Conservation (phyloP, 2,888 invertebrate genomes). For the Cryptus viduatorius region DNA sequence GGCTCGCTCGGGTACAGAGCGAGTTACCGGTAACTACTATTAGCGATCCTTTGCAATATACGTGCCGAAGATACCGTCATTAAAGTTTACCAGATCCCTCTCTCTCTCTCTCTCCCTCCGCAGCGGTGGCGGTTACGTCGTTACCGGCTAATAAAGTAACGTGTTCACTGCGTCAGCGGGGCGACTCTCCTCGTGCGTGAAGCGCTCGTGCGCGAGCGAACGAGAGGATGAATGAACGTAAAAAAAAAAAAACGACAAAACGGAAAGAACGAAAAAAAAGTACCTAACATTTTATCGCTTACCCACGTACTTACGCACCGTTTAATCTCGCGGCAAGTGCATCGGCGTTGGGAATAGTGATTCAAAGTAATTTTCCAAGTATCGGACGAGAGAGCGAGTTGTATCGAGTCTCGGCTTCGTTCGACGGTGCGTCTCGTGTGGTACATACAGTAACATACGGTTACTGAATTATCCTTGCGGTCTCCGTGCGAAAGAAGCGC, state of each 20-base stretch:
- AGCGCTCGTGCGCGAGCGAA: conserved; percentile 43
- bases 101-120: neutral
- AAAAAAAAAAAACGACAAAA: conserved; percentile 11
- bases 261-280: conserved; percentile 39
- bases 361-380: conserved; percentile 68
- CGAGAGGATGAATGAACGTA: conserved; percentile 23
- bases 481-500: conserved; percentile 45
- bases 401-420: conserved; percentile 15
- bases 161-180: conserved; percentile 50
- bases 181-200: conserved; percentile 46
- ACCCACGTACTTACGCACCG: conserved; percentile 70
- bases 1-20: neutral
- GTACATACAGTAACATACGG: conserved; percentile 44
- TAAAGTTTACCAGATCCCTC: conserved; percentile 47
- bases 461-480: conserved; percentile 73
- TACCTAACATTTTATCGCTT: conserved; percentile 71
- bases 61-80: conserved; percentile 30
- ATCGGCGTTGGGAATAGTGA: conserved; percentile 69
- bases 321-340: conserved; percentile 72
- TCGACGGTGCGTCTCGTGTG: conserved; percentile 26
- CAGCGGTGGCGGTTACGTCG: conserved; percentile 55
- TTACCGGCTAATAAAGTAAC: conserved; percentile 66
- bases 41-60: conserved; percentile 22
- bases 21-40: conserved; percentile 11
- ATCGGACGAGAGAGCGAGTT: conserved; percentile 64